These are phyloP conservation scores for Lampropteryx suffumata DNA, from an alignment of 2,888 invertebrate genomes.

Conservation along the genomic window DNA sequence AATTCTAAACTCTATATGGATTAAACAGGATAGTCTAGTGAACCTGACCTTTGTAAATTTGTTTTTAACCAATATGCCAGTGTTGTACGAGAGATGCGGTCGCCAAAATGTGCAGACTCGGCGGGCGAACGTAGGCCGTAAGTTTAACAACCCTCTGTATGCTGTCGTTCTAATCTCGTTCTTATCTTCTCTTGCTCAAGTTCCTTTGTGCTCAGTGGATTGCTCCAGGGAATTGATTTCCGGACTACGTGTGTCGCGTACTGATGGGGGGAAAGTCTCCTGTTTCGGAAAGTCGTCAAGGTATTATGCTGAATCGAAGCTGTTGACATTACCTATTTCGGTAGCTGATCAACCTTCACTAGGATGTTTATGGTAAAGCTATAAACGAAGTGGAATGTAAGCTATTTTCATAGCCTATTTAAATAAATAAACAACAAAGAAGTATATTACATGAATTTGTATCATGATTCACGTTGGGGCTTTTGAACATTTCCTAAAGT, in stretches of 20 bases:
- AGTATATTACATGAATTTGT: slow-evolving; percentile 4
- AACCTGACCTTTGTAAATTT: slow-evolving; percentile 58
- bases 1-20: slow-evolving; percentile 55
- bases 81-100: slow-evolving; percentile 65
- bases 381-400: slow-evolving; percentile 33
- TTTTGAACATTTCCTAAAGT: slow-evolving; percentile 7
- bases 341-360: slow-evolving; percentile 45
- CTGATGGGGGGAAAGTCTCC: slow-evolving; percentile 53
- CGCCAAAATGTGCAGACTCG: slow-evolving; percentile 62
- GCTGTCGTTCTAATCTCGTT: slow-evolving; percentile 39
- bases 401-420: slow-evolving; percentile 36
- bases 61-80: slow-evolving; percentile 60
- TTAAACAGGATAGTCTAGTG: slow-evolving; percentile 61
- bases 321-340: slow-evolving; percentile 51
- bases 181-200: slow-evolving; percentile 40
- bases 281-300: slow-evolving; percentile 46
- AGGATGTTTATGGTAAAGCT: slow-evolving; percentile 40
- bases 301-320: slow-evolving; percentile 45
- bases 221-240: slow-evolving; percentile 45
- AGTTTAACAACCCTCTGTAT: slow-evolving; percentile 54
- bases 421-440: slow-evolving; percentile 17
- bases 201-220: slow-evolving; percentile 32
- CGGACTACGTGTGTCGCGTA: slow-evolving; percentile 46
- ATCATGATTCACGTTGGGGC: slow-evolving; percentile 15
- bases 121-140: slow-evolving; percentile 65